Conservation (phyloP, 2,113 vertebrate genomes). For the Hippolais icterina region DNA sequence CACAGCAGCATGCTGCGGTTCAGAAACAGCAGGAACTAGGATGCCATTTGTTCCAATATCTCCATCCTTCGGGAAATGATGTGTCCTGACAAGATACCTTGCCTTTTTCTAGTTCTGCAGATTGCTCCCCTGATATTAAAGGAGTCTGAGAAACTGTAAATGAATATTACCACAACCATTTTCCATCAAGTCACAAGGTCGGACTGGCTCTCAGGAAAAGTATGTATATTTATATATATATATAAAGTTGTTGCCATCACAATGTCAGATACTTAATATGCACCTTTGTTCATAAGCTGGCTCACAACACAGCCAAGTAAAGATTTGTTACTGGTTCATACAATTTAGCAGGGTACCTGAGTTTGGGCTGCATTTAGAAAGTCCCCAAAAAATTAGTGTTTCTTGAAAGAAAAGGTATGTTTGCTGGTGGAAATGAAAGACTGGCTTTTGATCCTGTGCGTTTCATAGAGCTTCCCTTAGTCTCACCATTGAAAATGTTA, state of each 20-base stretch:
- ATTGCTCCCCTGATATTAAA: not conserved
- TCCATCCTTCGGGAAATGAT: not conserved
- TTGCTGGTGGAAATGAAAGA: not conserved
- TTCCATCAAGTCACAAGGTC: not conserved
- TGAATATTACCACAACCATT: not conserved
- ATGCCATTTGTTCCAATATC: not conserved
- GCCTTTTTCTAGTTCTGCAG: not conserved
- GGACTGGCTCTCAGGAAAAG: not conserved
- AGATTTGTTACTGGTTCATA: not conserved
- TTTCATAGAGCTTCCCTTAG: not conserved
- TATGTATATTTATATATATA: rapidly evolving
- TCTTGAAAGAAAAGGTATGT: not conserved
- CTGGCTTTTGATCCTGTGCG: not conserved
- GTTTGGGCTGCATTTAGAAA: not conserved
- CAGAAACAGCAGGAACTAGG: not conserved
- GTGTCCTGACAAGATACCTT: not conserved
- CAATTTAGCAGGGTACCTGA: not conserved
- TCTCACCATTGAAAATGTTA: not conserved
- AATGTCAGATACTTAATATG: not conserved
- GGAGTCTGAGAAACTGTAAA: not conserved
- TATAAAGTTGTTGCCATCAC: not conserved
- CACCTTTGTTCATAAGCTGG: not conserved
- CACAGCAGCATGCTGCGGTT: rapidly evolving
- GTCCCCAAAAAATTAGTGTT: not conserved
- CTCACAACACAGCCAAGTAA: not conserved